Evolutionary conservation across 2,888 invertebrate species (phyloP).

Genomic region (Chydorus sphaericus): DNA sequence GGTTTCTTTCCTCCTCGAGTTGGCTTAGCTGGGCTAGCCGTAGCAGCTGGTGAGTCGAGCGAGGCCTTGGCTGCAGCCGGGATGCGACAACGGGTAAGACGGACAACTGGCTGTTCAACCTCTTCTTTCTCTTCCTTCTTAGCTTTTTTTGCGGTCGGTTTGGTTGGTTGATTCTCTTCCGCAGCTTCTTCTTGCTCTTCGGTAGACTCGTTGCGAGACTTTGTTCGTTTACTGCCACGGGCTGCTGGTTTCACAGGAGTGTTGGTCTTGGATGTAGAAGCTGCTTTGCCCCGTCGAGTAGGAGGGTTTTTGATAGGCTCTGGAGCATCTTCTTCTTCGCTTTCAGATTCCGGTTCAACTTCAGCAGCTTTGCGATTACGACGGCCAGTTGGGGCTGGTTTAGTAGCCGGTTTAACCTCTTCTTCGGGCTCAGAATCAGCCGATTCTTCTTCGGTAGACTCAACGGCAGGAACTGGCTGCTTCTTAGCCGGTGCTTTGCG

Average conservation of each 20-base stretch:
- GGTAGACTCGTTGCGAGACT: background rate
- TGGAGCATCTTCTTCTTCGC: background rate
- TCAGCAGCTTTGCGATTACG: background rate
- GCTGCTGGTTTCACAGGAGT: background rate
- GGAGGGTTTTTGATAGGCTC: background rate
- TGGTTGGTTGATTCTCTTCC: background rate
- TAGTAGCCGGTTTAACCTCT: background rate
- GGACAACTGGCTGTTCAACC: too few relatives aligned
- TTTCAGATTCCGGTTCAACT: background rate
- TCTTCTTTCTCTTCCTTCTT: background rate
- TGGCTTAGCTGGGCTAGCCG: too few relatives aligned
- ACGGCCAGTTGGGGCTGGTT: background rate
- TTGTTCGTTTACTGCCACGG: background rate
- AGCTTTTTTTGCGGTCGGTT: background rate
- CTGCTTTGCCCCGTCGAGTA: background rate
- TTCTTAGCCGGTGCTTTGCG: background rate
- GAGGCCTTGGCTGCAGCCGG: too few relatives aligned
- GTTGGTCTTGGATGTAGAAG: too few relatives aligned
- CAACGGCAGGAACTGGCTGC: constrained; percentile 15
- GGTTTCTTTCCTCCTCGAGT: too few relatives aligned
- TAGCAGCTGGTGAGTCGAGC: too few relatives aligned
- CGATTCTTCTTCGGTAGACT: constrained; percentile 17
- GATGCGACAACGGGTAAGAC: too few relatives aligned
- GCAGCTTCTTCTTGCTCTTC: background rate
- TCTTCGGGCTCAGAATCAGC: constrained; percentile 14